Conservation (phyloP, 2,113 vertebrate genomes). For the Hyla sarda region DNA sequence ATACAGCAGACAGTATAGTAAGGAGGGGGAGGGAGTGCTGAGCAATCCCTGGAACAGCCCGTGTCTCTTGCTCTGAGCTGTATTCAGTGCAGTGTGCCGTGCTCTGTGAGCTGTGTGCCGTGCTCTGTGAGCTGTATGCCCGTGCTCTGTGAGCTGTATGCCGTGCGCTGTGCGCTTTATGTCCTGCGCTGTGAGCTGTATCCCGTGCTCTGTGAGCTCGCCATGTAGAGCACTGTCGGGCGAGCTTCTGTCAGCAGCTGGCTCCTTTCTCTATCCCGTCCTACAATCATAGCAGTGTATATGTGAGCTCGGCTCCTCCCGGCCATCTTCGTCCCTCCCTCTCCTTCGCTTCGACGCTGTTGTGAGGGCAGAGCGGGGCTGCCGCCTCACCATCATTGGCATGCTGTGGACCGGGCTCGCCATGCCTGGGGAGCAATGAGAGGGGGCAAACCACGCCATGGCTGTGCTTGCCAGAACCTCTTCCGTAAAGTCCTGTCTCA, state of each 20-base stretch:
- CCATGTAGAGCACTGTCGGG: constrained; percentile 19
- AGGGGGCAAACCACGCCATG: constrained; percentile 81
- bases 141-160: not conserved
- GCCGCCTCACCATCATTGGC: constrained; percentile 55
- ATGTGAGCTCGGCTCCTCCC: constrained; percentile 23
- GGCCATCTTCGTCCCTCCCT: constrained; percentile 14
- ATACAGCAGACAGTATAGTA: not conserved
- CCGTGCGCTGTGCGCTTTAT: not conserved
- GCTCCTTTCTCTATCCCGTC: constrained; percentile 23
- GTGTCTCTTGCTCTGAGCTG: constrained; percentile 38
- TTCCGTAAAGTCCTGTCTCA: constrained; percentile 93
- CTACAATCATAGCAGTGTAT: not conserved
- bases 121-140: too few species aligned
- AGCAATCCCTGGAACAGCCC: constrained; percentile 42
- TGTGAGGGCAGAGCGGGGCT: constrained; percentile 76
- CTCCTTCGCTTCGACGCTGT: constrained; percentile 53
- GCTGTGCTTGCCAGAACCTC: constrained; percentile 92
- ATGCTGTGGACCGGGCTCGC: constrained; percentile 64
- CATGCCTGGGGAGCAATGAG: constrained; percentile 80
- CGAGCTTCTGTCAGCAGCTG: constrained; percentile 38
- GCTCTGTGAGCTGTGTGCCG: too few species aligned
- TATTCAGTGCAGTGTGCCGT: too few species aligned
- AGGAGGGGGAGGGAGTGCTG: not conserved
- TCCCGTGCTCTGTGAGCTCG: too few species aligned
- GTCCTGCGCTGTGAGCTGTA: too few species aligned